A percentile compares a stretch with the other conserved stretches of the same genome.
phyloP scores from a whole-genome alignment of 2,113 vertebrate species.

The Myodes glareolus region DNA sequence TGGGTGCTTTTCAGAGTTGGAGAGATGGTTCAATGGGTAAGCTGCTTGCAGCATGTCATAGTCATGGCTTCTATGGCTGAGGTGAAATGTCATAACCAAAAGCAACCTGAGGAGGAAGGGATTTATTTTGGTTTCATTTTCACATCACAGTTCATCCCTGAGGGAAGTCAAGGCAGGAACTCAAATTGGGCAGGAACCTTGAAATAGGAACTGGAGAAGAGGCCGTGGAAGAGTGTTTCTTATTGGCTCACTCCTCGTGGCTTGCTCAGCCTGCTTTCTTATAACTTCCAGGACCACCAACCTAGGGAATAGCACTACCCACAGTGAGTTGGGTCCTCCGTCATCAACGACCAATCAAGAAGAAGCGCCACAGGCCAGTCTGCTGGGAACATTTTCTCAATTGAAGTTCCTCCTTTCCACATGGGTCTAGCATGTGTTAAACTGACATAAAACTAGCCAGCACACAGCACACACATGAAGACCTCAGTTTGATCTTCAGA shows the following conservation, averaged over 20 bases:
- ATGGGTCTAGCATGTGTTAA: background rate
- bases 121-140: background rate
- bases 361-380: background rate
- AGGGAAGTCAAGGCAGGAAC: background rate
- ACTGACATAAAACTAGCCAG: background rate
- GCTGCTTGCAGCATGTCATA: background rate
- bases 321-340: background rate
- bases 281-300: background rate
- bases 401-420: background rate
- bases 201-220: background rate
- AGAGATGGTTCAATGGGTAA: background rate
- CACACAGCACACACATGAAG: background rate
- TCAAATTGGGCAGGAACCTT: background rate
- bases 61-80: background rate
- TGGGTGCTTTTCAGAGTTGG: background rate
- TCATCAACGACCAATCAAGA: background rate
- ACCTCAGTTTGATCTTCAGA: background rate
- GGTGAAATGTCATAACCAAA: background rate
- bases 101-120: background rate
- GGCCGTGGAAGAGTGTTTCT: background rate
- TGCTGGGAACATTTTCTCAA: background rate
- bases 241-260: background rate
- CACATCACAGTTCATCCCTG: background rate
- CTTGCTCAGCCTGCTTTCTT: background rate
- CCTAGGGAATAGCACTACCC: background rate